A percentile compares a stretch with the other conserved stretches of the same genome.
phyloP scores from a whole-genome alignment of 1,140 invertebrate genomes.

The Sycobia sp. region DNA sequence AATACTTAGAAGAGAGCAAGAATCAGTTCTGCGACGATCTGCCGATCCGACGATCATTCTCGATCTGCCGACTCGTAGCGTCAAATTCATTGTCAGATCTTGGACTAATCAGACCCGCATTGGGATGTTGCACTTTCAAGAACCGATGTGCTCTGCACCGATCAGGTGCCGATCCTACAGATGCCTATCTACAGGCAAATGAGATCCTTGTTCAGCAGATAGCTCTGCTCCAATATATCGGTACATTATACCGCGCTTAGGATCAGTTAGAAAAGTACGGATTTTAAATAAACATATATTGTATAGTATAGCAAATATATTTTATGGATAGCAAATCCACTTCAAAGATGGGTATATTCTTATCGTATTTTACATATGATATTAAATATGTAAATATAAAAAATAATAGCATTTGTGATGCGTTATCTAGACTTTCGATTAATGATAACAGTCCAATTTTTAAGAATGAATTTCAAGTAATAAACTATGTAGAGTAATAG shows the following conservation, averaged over 20 bases:
- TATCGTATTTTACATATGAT: conserved; percentile 30
- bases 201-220: no score
- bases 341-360: conserved; percentile 37
- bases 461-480: not conserved
- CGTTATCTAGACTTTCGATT: conserved; percentile 41
- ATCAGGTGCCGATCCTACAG: no score
- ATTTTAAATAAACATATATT: conserved; percentile 1
- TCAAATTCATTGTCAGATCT: no score
- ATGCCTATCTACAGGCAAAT: no score
- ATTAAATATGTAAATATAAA: conserved; percentile 31
- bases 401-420: conserved; percentile 43
- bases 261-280: not conserved
- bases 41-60: no score
- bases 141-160: no score
- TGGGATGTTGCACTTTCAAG: no score
- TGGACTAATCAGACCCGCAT: no score
- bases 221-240: no score
- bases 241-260: not conserved
- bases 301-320: conserved; percentile 35
- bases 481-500: not conserved
- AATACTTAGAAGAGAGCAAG: no score
- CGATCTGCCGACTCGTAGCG: no score
- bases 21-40: no score
- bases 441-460: conserved; percentile 11
- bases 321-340: conserved; percentile 44